Evolutionary conservation across 1,140 invertebrate genomes (phyloP).

Genomic region (Branchinecta lynchi): DNA sequence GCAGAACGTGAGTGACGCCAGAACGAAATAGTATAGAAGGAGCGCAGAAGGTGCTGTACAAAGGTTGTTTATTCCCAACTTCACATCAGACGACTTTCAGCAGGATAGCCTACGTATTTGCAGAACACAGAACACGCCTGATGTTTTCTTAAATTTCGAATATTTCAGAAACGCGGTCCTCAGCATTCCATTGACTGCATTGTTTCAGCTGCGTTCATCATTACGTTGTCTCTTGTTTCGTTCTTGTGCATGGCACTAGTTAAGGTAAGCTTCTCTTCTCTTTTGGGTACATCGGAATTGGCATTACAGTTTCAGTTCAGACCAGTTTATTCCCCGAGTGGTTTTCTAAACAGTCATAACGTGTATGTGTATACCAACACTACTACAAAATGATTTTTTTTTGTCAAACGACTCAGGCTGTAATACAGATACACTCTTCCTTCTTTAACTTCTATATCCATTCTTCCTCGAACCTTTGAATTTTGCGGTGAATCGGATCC

Average conservation of each 20-base stretch:
- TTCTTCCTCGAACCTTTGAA: too few species aligned
- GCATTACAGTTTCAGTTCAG: not conserved
- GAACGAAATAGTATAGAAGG: too few species aligned
- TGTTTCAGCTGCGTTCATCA: constrained; percentile 77
- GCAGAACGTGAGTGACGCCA: too few species aligned
- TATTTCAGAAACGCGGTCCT: constrained; percentile 67
- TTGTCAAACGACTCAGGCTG: not conserved
- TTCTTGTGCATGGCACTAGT: constrained; percentile 76
- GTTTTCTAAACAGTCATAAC: not conserved
- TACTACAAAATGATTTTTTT: not conserved
- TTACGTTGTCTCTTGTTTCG: constrained; percentile 65
- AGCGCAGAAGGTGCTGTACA: too few species aligned
- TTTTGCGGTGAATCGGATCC: too few species aligned
- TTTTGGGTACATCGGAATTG: not conserved
- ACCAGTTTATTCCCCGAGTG: too few species aligned
- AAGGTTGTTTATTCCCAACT: too few species aligned
- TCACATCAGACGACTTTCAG: too few species aligned
- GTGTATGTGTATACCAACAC: not conserved
- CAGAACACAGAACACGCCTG: too few species aligned
- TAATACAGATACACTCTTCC: not conserved
- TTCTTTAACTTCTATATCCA: too few species aligned
- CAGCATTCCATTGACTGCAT: constrained; percentile 90
- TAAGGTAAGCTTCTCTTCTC: constrained; percentile 42
- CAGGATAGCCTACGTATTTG: too few species aligned
- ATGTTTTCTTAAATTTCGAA: constrained; percentile 27